Percentiles rank a stretch among this genome's conserved stretches.
Evolutionary conservation across 2,113 vertebrate genomes (phyloP).

Genomic region (Sorex fumeus): DNA sequence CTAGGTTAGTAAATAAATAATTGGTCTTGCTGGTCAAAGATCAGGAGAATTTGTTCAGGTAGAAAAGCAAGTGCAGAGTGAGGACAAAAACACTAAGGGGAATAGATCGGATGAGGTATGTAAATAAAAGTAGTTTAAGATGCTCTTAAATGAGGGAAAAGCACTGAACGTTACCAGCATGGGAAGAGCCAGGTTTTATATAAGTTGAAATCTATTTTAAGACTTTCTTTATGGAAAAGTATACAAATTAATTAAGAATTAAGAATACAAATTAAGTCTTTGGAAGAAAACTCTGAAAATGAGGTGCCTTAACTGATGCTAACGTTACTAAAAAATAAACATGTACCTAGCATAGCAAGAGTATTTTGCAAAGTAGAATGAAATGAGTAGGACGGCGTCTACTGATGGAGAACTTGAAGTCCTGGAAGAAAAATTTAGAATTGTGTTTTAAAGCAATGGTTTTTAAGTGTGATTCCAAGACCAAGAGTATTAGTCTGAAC

Average conservation of each 20-base stretch:
- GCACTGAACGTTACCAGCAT: background rate
- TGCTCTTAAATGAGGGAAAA: background rate
- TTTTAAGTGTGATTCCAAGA: background rate
- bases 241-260: background rate
- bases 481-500: background rate
- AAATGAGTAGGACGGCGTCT: background rate
- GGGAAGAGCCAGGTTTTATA: background rate
- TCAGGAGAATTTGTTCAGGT: background rate
- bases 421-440: background rate
- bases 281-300: background rate
- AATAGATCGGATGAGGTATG: background rate
- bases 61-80: background rate
- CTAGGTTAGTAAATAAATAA: background rate
- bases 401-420: background rate
- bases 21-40: background rate
- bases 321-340: background rate
- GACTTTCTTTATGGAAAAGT: background rate
- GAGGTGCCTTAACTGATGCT: background rate
- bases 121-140: background rate
- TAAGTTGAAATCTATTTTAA: slow-evolving; percentile 7
- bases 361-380: background rate
- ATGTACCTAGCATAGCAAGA: background rate
- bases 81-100: background rate
- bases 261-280: background rate
- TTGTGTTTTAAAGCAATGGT: background rate